Conservation (phyloP, 1,140 invertebrate species). For the Telenomus remus region DNA sequence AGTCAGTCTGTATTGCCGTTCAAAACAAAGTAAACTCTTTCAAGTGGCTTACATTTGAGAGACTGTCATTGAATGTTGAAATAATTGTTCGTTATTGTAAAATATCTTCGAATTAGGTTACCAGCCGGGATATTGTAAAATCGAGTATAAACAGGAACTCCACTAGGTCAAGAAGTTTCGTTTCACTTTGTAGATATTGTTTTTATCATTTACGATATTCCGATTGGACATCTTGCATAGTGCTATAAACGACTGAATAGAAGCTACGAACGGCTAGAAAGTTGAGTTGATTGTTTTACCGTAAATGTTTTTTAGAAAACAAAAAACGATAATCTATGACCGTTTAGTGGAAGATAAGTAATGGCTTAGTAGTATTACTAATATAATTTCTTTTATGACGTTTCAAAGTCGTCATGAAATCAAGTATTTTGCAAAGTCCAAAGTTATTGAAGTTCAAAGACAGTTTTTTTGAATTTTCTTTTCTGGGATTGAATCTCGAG, state of each 20-base stretch:
- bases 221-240: conserved; percentile 17
- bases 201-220: conserved; percentile 7
- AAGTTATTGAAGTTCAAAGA: conserved; percentile 15
- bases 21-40: too few relatives aligned
- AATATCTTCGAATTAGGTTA: conserved; percentile 12
- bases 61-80: conserved; percentile 26
- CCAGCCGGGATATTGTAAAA: conserved; percentile 10
- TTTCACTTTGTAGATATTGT: conserved; percentile 9
- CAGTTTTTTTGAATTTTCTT: neutral
- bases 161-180: neutral
- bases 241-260: conserved; percentile 42
- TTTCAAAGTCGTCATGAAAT: conserved; percentile 9
- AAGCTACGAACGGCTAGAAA: conserved; percentile 24
- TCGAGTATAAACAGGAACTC: neutral
- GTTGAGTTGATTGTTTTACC: conserved; percentile 20
- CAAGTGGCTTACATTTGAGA: conserved; percentile 11
- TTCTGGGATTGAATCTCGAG: neutral
- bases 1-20: too few relatives aligned
- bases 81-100: conserved; percentile 40
- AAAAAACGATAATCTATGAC: conserved; percentile 21
- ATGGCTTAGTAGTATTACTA: conserved; percentile 29
- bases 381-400: conserved; percentile 10
- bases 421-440: conserved; percentile 10
- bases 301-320: conserved; percentile 18
- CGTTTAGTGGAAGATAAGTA: conserved; percentile 8